phyloP scores from a whole-genome alignment of 2,888 invertebrate genomes.

The Carterocephalus palaemon region DNA sequence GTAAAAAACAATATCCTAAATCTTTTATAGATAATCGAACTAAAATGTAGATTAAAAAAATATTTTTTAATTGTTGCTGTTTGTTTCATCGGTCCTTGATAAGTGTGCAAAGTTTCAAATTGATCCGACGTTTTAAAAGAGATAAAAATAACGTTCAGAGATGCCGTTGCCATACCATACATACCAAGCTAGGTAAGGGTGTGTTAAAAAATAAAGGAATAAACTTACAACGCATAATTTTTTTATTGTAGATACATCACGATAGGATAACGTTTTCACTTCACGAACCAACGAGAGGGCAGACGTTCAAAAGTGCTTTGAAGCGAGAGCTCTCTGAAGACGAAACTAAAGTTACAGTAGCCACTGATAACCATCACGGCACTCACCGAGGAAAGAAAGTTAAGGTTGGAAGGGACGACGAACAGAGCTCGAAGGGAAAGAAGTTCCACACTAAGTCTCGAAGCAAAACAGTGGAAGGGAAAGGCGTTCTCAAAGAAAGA shows the following conservation, averaged over 20 bases:
- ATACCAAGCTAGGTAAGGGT: no score
- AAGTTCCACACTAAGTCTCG: slow-evolving; percentile 46
- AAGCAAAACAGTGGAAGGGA: slow-evolving; percentile 49
- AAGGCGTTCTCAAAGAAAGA: slow-evolving; percentile 54
- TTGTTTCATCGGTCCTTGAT: no score
- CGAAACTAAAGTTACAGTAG: slow-evolving; percentile 36
- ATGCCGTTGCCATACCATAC: no score
- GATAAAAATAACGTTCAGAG: no score
- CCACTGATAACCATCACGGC: slow-evolving; percentile 35
- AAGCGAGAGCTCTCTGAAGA: slow-evolving; percentile 51
- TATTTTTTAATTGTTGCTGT: no score
- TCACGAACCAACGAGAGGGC: slow-evolving; percentile 66
- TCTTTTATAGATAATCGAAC: no score
- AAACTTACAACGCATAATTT: not conserved
- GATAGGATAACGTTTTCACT: slow-evolving; percentile 69
- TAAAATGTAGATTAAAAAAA: no score
- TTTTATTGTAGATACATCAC: slow-evolving; percentile 57
- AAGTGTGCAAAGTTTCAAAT: no score
- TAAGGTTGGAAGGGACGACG: slow-evolving; percentile 36
- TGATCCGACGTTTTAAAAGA: no score
- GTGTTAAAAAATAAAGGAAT: no score
- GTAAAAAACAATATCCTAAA: no score
- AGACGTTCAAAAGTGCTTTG: slow-evolving; percentile 67
- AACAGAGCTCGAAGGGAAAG: slow-evolving; percentile 36
- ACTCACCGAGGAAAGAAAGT: slow-evolving; percentile 43